Percentiles rank a stretch among this genome's conserved stretches.
Evolutionary conservation across 2,797 vertebrate genomes (phyloP).

Genomic region (Callimico goeldii): DNA sequence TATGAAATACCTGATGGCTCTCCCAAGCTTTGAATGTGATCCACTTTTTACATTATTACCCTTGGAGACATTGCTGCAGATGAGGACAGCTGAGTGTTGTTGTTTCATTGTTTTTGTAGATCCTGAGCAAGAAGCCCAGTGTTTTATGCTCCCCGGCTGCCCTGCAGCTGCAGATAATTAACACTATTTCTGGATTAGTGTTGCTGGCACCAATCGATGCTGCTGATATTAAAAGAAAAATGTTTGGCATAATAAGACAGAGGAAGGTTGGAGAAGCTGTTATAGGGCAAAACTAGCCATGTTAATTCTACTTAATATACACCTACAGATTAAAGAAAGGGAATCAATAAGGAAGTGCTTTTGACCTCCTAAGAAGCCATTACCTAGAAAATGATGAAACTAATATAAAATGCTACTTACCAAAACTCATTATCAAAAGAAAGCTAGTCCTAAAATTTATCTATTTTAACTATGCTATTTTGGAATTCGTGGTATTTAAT

Average conservation of each 20-base stretch:
- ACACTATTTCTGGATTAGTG: constrained; percentile 47
- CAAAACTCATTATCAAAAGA: neutral
- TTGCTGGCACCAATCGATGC: constrained; percentile 23
- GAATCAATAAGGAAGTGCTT: neutral
- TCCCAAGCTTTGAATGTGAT: neutral
- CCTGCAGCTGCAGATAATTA: constrained; percentile 67
- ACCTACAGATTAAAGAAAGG: neutral
- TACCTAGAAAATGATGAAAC: neutral
- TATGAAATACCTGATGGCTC: neutral
- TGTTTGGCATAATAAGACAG: neutral
- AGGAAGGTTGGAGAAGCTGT: neutral
- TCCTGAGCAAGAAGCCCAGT: neutral
- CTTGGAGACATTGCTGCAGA: neutral
- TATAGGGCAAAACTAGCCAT: neutral
- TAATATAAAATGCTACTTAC: neutral
- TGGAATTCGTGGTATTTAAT: neutral
- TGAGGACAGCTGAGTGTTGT: neutral
- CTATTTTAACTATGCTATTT: neutral
- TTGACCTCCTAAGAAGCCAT: neutral
- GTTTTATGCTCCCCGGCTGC: neutral
- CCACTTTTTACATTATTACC: neutral
- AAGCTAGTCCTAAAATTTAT: neutral
- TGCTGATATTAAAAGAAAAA: constrained; percentile 21
- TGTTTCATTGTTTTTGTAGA: neutral
- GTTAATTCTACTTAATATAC: constrained; percentile 20